Evolutionary conservation across 2,888 invertebrate species (phyloP).

Genomic region (Xanthorhoe designata): DNA sequence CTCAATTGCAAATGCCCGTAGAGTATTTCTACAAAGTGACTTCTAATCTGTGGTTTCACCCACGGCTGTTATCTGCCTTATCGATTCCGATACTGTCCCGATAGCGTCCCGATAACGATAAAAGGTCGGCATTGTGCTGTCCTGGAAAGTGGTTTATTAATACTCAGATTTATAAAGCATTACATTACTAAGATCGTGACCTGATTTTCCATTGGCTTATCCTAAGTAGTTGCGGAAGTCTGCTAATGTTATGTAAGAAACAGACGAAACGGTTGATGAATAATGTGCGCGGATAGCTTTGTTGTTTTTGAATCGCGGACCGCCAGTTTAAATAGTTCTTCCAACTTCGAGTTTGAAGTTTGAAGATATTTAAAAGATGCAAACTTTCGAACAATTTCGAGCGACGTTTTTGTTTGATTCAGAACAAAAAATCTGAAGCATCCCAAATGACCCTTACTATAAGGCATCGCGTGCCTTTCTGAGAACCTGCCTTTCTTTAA

Average conservation of each 20-base stretch:
- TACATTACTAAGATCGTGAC: constrained; percentile 17
- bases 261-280: constrained; percentile 9
- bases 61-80: constrained; percentile 57
- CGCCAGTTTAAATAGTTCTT: not conserved
- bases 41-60: constrained; percentile 20
- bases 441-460: constrained; percentile 69
- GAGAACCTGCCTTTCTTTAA: constrained; percentile 70
- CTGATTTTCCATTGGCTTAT: constrained; percentile 14
- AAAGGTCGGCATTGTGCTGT: constrained; percentile 35
- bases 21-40: constrained; percentile 3
- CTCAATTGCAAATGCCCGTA: constrained; percentile 12
- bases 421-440: constrained; percentile 58
- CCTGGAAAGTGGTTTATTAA: constrained; percentile 15
- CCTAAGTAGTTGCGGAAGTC: constrained; percentile 3
- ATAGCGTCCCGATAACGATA: constrained; percentile 55
- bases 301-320: not conserved
- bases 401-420: constrained; percentile 43
- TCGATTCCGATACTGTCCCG: constrained; percentile 54
- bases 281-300: constrained; percentile 1
- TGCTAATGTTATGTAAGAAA: constrained; percentile 14
- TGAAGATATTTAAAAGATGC: constrained; percentile 15
- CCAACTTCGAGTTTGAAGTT: not conserved
- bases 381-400: constrained; percentile 34
- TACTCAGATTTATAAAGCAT: constrained; percentile 20
- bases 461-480: constrained; percentile 74